Evolutionary conservation across 2,113 vertebrate genomes (phyloP).

Genomic region (Lutjanus erythropterus): DNA sequence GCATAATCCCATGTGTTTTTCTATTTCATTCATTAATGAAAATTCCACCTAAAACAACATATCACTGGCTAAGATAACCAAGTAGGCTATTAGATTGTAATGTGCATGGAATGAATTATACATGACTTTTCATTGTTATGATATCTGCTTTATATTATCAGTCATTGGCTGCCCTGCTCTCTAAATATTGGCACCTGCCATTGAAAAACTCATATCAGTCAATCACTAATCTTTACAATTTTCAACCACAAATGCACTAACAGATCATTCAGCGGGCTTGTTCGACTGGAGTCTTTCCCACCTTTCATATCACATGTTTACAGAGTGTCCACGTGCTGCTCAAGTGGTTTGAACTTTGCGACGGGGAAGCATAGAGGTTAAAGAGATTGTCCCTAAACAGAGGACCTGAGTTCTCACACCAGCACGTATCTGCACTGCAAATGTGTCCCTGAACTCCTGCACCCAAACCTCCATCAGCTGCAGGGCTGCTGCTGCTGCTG

Average conservation of each 20-base stretch:
- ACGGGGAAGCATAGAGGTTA: slow-evolving; percentile 9
- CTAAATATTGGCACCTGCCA: no score
- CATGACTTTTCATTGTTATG: no score
- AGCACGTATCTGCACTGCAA: neutral
- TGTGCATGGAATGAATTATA: no score
- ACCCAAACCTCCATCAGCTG: slow-evolving; percentile 13
- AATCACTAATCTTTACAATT: neutral
- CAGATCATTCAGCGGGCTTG: neutral
- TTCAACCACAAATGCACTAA: neutral
- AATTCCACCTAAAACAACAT: no score
- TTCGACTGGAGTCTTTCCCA: slow-evolving; percentile 12
- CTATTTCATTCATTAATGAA: no score
- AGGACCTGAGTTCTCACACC: neutral
- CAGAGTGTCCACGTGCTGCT: slow-evolving; percentile 2
- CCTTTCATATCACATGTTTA: slow-evolving; percentile 25
- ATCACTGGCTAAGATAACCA: no score
- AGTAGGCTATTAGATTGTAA: no score
- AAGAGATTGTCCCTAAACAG: slow-evolving; percentile 18
- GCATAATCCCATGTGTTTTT: no score
- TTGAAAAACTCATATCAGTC: no score
- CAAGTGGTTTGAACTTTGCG: slow-evolving; percentile 41
- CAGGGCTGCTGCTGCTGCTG: slow-evolving; percentile 30
- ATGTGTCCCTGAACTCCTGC: slow-evolving; percentile 27
- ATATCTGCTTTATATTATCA: no score
- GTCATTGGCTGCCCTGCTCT: no score